Conservation (phyloP, 1,140 invertebrate species). For the Drosophila lacertosa region DNA sequence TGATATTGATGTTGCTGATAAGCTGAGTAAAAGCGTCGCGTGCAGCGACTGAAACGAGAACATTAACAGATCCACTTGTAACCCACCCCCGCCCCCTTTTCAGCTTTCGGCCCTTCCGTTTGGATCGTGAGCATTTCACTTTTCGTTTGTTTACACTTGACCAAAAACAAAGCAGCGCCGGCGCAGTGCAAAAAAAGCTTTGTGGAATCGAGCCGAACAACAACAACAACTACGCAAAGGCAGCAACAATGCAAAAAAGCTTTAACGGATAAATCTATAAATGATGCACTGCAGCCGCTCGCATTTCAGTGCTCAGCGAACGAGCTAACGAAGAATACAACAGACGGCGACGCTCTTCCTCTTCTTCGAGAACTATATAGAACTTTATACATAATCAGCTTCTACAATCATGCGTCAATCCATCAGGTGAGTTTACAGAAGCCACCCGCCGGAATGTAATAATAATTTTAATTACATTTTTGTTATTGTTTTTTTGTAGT, state of each 20-base stretch:
- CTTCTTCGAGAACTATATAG: too few relatives aligned
- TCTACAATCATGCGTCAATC: constrained; percentile 13
- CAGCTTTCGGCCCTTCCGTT: constrained; percentile 13
- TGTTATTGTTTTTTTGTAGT: constrained; percentile 18
- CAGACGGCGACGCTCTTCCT: not conserved
- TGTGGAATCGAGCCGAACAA: not conserved
- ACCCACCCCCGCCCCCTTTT: not conserved
- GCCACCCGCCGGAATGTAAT: not conserved
- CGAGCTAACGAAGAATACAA: constrained; percentile 21
- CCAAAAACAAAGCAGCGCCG: constrained; percentile 47
- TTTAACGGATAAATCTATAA: constrained; percentile 55
- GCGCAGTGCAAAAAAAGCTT: constrained; percentile 58
- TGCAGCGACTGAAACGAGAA: constrained; percentile 49
- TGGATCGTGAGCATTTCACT: constrained; percentile 65
- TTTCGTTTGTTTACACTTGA: constrained; percentile 41
- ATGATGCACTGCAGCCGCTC: constrained; percentile 53
- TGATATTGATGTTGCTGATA: constrained; percentile 25
- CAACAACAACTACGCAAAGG: not conserved
- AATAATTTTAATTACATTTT: constrained; percentile 2
- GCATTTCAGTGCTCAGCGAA: constrained; percentile 49
- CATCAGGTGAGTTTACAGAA: constrained; percentile 17
- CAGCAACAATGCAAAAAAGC: constrained; percentile 32
- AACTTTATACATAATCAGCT: not conserved
- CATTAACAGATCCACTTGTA: constrained; percentile 8
- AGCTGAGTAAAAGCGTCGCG: constrained; percentile 26